Base-by-base conservation (phyloP, 2,113 vertebrate genomes). In the Gobio gobio region DNA sequence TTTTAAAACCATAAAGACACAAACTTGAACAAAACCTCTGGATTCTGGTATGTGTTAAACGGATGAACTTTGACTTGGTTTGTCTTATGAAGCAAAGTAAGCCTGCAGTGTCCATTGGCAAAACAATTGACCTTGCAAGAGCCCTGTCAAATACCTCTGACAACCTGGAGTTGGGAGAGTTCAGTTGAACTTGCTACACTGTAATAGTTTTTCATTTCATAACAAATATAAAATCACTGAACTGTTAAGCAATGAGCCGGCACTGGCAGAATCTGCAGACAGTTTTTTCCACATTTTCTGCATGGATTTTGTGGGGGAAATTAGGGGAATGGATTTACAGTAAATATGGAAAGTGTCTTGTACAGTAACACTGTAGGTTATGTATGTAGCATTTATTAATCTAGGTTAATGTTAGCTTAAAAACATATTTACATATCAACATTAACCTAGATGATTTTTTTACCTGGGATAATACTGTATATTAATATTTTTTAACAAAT, bases 201-300 rank as follows among this genome's bases (percentile, higher is more conserved):
- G 59, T 64, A 64, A 29, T 80, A 80, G n/a, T 45, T 80, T 78
- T 78, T 61, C 54, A 78, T 78, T 78, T 78, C 56, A 80, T 64
- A 29, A 80, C 58, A 64, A 80, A 80, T 63, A 80, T 63, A 80
- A 80, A 80, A 80, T 49, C 59, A 78, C 36, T 78, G 76, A 78
- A 61, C 59, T 80, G 78, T 80, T 64, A n/a, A 47, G n/a, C 14
- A 79, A 18, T 24, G 56, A 79, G 36, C 36, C 14, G 49, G 26
- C 29, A 10, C 74, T 56, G 76, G 24, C 22, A n/a, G 56, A 43
- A n/a, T 61, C 33, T 61, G 33, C 12, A 58, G 51, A 58, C 5
- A 6, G 70, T 12, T 74, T 74, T 74, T 47, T 70, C 18, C 2
- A 56, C 49, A 56, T 56, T 22, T 77, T 22, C 75, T 12, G 16